Evolutionary conservation across 2,888 invertebrate genomes (phyloP), one percentile per base, ranked within the genome.

Genomic region (Palloptera scutellata): DNA sequence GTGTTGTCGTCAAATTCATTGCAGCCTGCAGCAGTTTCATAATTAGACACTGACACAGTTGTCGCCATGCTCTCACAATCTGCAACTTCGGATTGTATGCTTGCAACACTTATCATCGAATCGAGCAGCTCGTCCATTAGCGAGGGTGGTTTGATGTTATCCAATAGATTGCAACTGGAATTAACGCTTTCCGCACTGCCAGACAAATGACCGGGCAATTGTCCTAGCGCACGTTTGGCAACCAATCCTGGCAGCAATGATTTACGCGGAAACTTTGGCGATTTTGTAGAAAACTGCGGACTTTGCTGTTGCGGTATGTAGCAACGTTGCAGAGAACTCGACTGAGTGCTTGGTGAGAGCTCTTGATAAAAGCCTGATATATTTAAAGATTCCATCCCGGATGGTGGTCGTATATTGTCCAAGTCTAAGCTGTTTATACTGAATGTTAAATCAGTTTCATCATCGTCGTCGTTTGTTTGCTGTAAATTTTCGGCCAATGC

Each of bases 21-120:
- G 53, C 91, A 88, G 74, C 89, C 89, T 1, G 88, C 88, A 1
- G 87, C 88, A 2, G 85, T 81, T 72, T 84, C 85, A 69, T 85
- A 85, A 69, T 88, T 83, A 1, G 88, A 83, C 20, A 80, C 72
- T 4, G 84, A 78, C 55, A 81, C 76, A 40, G 81, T 80, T 11
- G 79, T 83, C 42, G 84, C 76, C 71, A 86, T 74, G 62, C 83
- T 84, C 57, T 92, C 93, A 0, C 75, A 79, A 67, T 92, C 93
- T 0, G 89, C 91, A 4, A 91, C 88, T 84, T 94, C 94, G 0
- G 92, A 94, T 40, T 91, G 91, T 67, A 94, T 91, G 79, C 94
- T 95, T 0, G 92, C 91, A 0, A 95, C 92, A 65, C 94, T 95
- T 13, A 92, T 86, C 90, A 94, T 92, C 72, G 94, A 95, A 75